Evolutionary conservation across 2,888 invertebrate genomes (phyloP).

Genomic region (Lasioglossum figueresi): DNA sequence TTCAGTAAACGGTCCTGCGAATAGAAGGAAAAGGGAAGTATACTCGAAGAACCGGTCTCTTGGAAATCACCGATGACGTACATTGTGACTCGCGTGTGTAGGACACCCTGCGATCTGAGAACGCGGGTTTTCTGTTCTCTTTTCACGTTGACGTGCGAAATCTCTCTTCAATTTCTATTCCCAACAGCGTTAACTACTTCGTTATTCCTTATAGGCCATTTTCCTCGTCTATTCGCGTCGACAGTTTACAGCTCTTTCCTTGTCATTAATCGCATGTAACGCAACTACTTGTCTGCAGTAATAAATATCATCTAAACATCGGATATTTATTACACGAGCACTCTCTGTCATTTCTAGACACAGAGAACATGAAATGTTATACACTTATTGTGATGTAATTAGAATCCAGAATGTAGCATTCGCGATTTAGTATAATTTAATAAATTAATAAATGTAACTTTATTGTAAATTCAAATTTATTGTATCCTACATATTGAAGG

Average conservation of each 20-base stretch:
- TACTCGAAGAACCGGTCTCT: conserved; percentile 54
- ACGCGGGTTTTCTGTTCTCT: conserved; percentile 22
- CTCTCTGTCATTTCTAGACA: background rate
- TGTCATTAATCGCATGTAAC: background rate
- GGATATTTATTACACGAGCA: background rate
- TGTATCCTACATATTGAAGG: background rate
- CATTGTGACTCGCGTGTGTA: conserved; percentile 30
- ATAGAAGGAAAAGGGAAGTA: conserved; percentile 46
- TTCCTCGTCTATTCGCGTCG: background rate
- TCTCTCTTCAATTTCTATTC: background rate
- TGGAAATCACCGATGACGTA: conserved; percentile 63
- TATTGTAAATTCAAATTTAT: too few relatives aligned
- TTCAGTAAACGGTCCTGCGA: conserved; percentile 13
- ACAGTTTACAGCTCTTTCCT: background rate
- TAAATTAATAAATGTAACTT: background rate
- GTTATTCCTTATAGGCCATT: background rate
- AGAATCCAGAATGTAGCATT: too few relatives aligned
- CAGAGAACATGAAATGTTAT: background rate
- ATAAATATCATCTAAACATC: background rate
- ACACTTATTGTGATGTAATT: too few relatives aligned
- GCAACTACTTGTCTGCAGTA: background rate
- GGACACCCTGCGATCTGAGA: conserved; percentile 26
- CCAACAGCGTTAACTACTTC: background rate
- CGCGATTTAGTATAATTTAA: background rate
- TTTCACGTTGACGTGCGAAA: background rate